Evolutionary conservation across 1,140 invertebrate species (phyloP).

Genomic region (Ruditapes philippinarum): DNA sequence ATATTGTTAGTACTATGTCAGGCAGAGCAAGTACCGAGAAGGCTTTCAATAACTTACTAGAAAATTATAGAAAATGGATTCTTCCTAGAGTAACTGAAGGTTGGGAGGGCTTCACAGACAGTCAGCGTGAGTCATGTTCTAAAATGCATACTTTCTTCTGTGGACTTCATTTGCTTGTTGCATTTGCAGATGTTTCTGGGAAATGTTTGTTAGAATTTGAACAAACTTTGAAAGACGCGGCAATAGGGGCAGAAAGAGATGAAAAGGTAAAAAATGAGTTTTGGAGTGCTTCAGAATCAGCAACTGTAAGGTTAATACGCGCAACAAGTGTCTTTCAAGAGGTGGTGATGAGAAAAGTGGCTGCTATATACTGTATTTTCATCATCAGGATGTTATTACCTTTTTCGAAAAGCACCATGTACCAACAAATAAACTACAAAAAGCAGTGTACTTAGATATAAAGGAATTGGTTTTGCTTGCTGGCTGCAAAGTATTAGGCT

Average conservation of each 20-base stretch:
- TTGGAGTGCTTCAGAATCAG: neutral
- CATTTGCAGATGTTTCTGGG: neutral
- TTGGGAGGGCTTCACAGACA: neutral
- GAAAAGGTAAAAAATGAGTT: neutral
- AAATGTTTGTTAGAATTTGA: neutral
- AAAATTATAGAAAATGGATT: neutral
- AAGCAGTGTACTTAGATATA: neutral
- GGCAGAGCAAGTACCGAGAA: slow-evolving; percentile 41
- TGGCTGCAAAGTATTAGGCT: neutral
- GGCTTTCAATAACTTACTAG: neutral
- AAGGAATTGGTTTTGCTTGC: neutral
- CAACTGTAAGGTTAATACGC: neutral
- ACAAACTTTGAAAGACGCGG: neutral
- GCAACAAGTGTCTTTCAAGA: neutral
- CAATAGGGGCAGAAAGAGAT: neutral
- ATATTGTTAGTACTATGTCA: slow-evolving; percentile 59
- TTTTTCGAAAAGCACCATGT: neutral
- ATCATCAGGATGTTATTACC: neutral
- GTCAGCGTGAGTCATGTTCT: neutral
- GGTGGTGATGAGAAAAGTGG: slow-evolving; percentile 15
- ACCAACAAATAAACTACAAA: neutral
- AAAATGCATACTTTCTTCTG: neutral
- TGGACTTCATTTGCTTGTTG: neutral
- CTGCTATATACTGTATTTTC: neutral
- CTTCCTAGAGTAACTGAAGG: neutral